Evolutionary conservation across 2,888 invertebrate species (phyloP).

Genomic region (Eupithecia abbreviata): DNA sequence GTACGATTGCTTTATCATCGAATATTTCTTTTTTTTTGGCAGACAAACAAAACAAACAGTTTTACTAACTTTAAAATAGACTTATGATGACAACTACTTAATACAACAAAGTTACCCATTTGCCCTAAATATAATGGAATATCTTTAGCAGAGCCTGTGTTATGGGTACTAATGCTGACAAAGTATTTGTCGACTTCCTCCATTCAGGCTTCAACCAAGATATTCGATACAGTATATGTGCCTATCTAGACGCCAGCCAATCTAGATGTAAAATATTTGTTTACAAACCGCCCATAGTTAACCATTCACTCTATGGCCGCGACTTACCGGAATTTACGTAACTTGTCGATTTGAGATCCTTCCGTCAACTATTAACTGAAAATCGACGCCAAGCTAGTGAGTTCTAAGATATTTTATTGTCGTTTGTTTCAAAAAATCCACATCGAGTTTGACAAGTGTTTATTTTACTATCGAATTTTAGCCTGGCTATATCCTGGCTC

Average conservation of each 20-base stretch:
- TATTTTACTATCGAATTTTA: neutral
- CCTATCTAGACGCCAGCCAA: neutral
- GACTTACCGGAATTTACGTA: no score
- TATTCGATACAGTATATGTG: neutral
- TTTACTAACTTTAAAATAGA: neutral
- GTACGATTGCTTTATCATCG: conserved; percentile 63
- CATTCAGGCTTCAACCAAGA: neutral
- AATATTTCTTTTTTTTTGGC: neutral
- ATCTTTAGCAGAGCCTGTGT: neutral
- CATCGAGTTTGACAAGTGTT: no score
- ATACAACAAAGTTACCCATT: neutral
- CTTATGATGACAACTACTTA: neutral
- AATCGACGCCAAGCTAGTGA: no score
- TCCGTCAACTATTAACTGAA: no score
- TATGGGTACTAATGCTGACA: neutral
- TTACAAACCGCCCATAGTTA: no score
- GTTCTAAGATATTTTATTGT: no score
- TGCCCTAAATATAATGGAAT: neutral
- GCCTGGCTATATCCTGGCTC: neutral
- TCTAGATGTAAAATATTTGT: no score
- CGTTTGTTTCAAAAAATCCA: no score
- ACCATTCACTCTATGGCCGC: no score
- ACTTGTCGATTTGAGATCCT: no score
- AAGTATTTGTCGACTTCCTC: neutral
- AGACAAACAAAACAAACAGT: neutral